Percentiles rank a stretch among this genome's conserved stretches.
These are phyloP conservation scores for Thunnus albacares DNA, from an alignment of 2,797 vertebrate species.

Conservation along the genomic window DNA sequence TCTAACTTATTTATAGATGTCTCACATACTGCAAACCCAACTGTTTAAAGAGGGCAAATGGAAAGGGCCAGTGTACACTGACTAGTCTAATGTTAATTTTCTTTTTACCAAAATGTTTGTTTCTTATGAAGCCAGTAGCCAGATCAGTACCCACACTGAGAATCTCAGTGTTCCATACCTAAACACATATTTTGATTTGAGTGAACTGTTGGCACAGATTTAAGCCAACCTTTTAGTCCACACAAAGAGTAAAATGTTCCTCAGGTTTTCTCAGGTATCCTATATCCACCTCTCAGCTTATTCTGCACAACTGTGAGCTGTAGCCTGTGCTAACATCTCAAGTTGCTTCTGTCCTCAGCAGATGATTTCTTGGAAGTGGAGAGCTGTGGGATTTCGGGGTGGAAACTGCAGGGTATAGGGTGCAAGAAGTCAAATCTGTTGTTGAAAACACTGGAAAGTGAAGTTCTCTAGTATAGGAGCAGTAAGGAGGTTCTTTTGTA, in stretches of 20 bases:
- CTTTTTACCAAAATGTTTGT: constrained; percentile 34
- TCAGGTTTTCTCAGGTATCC: constrained; percentile 32
- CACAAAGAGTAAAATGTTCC: constrained; percentile 50
- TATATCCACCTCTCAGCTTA: constrained; percentile 41
- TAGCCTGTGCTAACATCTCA: constrained; percentile 41
- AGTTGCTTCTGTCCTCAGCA: constrained; percentile 46
- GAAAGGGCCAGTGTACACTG: constrained; percentile 22
- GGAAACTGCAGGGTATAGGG: constrained; percentile 28
- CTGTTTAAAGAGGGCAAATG: constrained; percentile 4
- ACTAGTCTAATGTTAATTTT: constrained; percentile 7
- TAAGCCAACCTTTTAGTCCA: constrained; percentile 27
- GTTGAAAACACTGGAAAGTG: constrained; percentile 30
- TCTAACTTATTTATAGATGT: constrained; percentile 14
- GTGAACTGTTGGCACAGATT: constrained; percentile 24
- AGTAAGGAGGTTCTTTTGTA: not conserved
- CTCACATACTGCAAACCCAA: constrained; percentile 13
- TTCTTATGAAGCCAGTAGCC: constrained; percentile 6
- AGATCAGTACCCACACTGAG: constrained; percentile 25
- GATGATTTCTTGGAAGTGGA: constrained; percentile 38
- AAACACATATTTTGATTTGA: constrained; percentile 42
- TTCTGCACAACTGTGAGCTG: constrained; percentile 26
- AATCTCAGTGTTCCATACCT: constrained; percentile 10
- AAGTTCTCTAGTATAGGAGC: constrained; percentile 6
- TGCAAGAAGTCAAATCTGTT: constrained; percentile 40
- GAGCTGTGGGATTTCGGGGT: constrained; percentile 29